A percentile compares a stretch with the other conserved stretches of the same genome.
These are phyloP conservation scores for Tipula unca DNA, from an alignment of 2,888 invertebrate genomes.

Conservation along the genomic window DNA sequence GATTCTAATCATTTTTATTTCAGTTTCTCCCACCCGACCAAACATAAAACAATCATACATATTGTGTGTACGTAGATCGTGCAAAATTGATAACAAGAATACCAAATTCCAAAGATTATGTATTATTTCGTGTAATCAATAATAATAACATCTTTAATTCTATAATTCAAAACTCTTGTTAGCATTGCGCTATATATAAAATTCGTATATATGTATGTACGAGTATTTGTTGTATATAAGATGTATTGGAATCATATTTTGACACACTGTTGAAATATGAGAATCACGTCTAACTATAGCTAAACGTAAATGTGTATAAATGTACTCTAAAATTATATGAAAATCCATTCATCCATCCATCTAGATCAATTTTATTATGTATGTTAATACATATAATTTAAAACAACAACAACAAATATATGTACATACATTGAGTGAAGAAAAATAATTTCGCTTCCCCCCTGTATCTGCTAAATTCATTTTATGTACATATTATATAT, in stretches of 20 bases:
- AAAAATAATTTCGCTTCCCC: background rate
- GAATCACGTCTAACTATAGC: background rate
- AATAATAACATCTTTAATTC: background rate
- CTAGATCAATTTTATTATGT: background rate
- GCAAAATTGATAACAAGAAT: background rate
- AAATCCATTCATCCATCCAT: background rate
- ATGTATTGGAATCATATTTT: background rate
- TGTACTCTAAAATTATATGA: background rate
- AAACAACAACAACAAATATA: background rate
- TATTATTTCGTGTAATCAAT: background rate
- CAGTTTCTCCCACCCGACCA: background rate
- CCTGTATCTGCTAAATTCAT: background rate
- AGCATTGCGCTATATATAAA: background rate
- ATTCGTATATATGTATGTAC: too few species aligned
- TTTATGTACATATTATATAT: too few species aligned
- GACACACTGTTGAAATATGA: background rate
- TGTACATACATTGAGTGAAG: background rate
- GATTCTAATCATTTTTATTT: background rate
- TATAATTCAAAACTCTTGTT: background rate
- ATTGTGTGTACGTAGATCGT: background rate
- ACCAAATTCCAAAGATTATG: background rate
- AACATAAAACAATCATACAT: background rate
- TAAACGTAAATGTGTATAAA: background rate
- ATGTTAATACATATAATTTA: background rate
- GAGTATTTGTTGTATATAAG: background rate